phyloP scores from a whole-genome alignment of 1,140 invertebrate genomes.

The Augochlora pura region DNA sequence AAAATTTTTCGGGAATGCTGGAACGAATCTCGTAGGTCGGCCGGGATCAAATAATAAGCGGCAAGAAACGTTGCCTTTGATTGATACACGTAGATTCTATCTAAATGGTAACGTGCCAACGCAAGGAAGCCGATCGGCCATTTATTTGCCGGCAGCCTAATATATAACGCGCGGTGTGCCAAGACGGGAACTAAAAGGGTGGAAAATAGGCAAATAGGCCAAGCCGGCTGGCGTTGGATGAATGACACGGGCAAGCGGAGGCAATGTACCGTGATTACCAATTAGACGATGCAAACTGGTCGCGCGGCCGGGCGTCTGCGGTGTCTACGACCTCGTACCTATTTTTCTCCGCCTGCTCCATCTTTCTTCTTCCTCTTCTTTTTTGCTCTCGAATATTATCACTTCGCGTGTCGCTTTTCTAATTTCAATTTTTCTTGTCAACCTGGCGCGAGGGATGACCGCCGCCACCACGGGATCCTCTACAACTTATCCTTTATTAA shows the following conservation, averaged over 20 bases:
- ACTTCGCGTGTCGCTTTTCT: background rate
- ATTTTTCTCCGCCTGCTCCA: background rate
- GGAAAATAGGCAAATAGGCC: constrained; percentile 70
- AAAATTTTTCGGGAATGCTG: no score
- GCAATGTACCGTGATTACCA: constrained; percentile 67
- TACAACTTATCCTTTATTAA: no score
- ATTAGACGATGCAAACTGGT: constrained; percentile 53
- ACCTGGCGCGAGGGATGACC: background rate
- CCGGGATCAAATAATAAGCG: no score
- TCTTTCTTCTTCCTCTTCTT: no score
- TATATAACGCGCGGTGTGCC: background rate
- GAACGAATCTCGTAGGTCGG: no score
- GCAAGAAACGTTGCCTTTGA: no score
- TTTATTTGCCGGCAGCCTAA: no score
- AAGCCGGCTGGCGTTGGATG: constrained; percentile 58
- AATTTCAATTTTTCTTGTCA: background rate
- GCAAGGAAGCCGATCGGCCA: no score
- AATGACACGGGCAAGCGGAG: constrained; percentile 42
- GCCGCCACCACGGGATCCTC: no score
- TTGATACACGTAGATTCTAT: no score
- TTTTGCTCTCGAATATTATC: background rate
- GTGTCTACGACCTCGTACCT: constrained; percentile 21
- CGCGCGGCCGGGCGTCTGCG: constrained; percentile 26
- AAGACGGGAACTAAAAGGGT: constrained; percentile 50
- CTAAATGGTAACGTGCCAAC: no score